Base-by-base conservation (phyloP, 2,888 invertebrate species). In the Caenorhabditis imperialis region DNA sequence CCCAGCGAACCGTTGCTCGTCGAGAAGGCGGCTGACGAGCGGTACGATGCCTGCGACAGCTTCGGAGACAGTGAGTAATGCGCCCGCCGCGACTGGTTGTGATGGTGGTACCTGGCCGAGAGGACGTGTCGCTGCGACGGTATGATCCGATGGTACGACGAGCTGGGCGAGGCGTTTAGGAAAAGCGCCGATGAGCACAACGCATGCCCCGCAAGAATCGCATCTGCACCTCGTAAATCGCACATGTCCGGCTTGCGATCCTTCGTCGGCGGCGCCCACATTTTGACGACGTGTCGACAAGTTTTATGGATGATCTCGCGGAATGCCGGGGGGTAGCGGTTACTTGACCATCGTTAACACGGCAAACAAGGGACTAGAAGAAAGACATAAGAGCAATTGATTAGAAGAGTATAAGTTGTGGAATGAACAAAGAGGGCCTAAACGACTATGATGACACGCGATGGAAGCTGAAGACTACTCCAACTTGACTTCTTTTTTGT, bases 191-290 rank as follows among this genome's bases (percentile, higher is more conserved):
- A 70, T 25, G 65, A 63, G 69, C 60, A 67, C 62, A 75, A 61
- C 44, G 75, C 62, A 67, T 67, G 67, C 57, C 57, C 57, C 16
- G 67, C 67, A 3, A 73, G 50, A 12, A 73, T 51, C 69, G 69
- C 75, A 75, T 75, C 75, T 75, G 75, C 67, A 75, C 69, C 57
- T 75, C 75, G 75, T 75, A 75, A 75, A 75, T 75, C 75, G 69
- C 75, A 75, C 58, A 75, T 75, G 75, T 75, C 69, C 33, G 67
- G 40, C 47, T 48, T 60, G 62, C 67, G 61, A 67, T 61, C 54
- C 53, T 74, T 62, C 61, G 60, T n/a, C 35, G 63, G 50, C 35
- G 63, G 50, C 30, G 65, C 73, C 73, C 73, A 73, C 73, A 73
- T 73, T 47, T 63, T 72, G 67, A 67, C 67, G 67, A 67, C 57